Evolutionary conservation across 2,888 invertebrate genomes (phyloP), one percentile per base, ranked within the genome.

Genomic region (Mesodorylaimus sp.): DNA sequence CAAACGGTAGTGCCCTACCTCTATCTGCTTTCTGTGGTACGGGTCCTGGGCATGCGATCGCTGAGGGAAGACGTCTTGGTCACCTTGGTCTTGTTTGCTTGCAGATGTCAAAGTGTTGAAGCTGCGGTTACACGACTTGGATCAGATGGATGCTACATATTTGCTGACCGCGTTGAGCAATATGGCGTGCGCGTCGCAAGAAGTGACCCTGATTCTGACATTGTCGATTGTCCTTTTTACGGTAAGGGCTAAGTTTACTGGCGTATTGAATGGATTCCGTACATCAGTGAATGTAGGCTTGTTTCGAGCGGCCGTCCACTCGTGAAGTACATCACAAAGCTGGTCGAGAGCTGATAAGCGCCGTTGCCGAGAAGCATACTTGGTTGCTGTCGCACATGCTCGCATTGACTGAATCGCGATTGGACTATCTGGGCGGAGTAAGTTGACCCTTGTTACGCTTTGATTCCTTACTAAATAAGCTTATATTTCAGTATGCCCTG

Each of bases 281-380:
- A 26, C 26, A 10, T 26, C 44, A 10, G 3, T 43, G n/a, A 21
- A 19, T 62, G 36, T 48, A 61, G 54, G 54, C 59, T 0, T 64
- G 62, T 45, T 63, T 63, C 46, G 56, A 62, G 28, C 59, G 62
- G 25, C 59, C 58, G 42, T 25, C 50, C 13, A 57, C 58, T 2
- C 50, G 63, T 1, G 57, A 58, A 21, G 27, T 54, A 3, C 56
- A 58, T 45, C 61, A 59, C 52, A 63, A 64, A 50, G 56, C 52
- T 10, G 26, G 47, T 45, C 7, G 27, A 21, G 26, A 26, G 26
- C 7, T 43, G 10, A 5, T 43, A 27, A 7, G 10, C 24, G 27
- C 24, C 44, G 44, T 43, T 10, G 44, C 44, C 26, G 26, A 26
- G 5, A 5, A 26, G 27, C 10, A 43, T 26, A 5, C 27, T n/a